Evolutionary conservation across 2,888 invertebrate species (phyloP).

Genomic region (Chymomyza amoena): DNA sequence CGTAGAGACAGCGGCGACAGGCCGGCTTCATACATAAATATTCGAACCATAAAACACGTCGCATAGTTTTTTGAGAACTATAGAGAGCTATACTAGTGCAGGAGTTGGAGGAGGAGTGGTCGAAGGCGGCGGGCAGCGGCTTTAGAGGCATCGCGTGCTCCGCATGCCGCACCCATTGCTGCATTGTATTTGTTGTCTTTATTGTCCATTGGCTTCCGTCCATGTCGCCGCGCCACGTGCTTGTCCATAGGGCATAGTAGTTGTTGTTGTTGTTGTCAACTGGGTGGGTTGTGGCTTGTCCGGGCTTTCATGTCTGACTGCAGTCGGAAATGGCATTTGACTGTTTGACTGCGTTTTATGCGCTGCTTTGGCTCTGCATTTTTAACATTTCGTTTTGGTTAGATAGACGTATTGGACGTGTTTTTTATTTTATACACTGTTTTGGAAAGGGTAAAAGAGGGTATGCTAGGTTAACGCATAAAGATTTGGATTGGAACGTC

Average conservation of each 20-base stretch:
- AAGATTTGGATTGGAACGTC: no score
- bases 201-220: slow-evolving; percentile 47
- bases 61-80: not conserved
- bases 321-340: slow-evolving; percentile 61
- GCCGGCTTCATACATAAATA: slow-evolving; percentile 17
- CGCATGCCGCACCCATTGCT: slow-evolving; percentile 42
- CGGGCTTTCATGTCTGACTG: slow-evolving; percentile 48
- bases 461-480: no score
- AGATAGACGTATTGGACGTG: slow-evolving; percentile 13
- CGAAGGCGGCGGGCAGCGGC: no score
- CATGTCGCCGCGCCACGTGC: slow-evolving; percentile 44
- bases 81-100: not conserved
- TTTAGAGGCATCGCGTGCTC: slow-evolving; percentile 14
- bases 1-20: slow-evolving; percentile 2
- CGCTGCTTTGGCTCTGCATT: slow-evolving; percentile 36
- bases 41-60: slow-evolving; percentile 13
- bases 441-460: not conserved
- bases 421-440: slow-evolving; percentile 4
- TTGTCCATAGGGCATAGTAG: slow-evolving; percentile 21
- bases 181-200: slow-evolving; percentile 19
- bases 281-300: slow-evolving; percentile 1
- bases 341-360: slow-evolving; percentile 55
- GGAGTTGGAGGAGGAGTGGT: no score
- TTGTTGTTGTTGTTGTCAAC: slow-evolving; percentile 11
- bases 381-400: slow-evolving; percentile 8